Evolutionary conservation across 1,140 invertebrate species (phyloP), one percentile per base, ranked within the genome.

Genomic region (Drosophila sechellia): DNA sequence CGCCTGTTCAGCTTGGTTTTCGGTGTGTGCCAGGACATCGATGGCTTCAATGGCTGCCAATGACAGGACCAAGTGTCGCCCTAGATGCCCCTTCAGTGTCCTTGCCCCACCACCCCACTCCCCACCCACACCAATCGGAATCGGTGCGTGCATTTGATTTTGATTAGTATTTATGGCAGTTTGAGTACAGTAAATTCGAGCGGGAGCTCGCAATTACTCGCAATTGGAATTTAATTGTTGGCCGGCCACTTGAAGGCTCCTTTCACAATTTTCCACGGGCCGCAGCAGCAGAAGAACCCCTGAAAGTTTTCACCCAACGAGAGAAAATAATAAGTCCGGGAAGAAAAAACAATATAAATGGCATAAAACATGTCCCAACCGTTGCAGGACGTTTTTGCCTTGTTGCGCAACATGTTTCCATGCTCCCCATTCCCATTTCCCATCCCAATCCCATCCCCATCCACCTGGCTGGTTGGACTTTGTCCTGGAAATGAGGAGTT

Each of bases 151-250:
- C 81, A 81, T 72, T 86, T 91, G 90, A 87, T 77, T 86, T 91
- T 91, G 90, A 91, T 91, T 90, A 85, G 85, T 91, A 91, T 91
- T 91, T 91, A 91, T 91, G 77, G 90, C 70, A 64, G 69, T 91
- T 91, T 87, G 90, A 91, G 90, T 83, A 76, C 72, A 91, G 90
- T 83, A 76, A 65, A 61, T 80, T 77, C 43, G 25, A 49, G 68
- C 31, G 35, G 48, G 40, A 49, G 35, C 25, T 35, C 27, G 52
- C 66, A 70, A 71, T 71, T 71, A 76, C 59, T 45, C 50, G 61
- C 52, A 79, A 75, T 74, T 54, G 55, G 54, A 64, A 81, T 75
- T 80, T 71, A 71, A 74, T 73, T 79, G 70, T 79, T 73, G 55
- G 17, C 39, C 15, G 8, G 40, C 15, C 48, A 65, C 40, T 59